These are phyloP conservation scores for Lasioglossum lativentre DNA, from an alignment of 2,888 invertebrate genomes.

Conservation along the genomic window DNA sequence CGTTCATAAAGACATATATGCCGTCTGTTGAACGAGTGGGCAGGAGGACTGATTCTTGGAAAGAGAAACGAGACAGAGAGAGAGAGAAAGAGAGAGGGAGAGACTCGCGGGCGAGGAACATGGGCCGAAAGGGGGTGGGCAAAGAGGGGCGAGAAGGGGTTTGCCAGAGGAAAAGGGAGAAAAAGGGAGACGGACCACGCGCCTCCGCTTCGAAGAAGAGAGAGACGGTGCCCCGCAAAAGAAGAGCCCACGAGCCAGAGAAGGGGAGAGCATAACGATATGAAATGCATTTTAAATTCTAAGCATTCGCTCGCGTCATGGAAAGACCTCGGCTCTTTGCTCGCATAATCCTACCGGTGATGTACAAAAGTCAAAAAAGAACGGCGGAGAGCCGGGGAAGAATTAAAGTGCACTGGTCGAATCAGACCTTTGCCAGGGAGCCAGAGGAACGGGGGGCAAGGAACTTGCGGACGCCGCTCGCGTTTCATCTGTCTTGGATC, in stretches of 20 bases:
- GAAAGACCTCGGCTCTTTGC: constrained; percentile 72
- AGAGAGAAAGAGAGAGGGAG: constrained; percentile 34
- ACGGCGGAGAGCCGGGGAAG: constrained; percentile 52
- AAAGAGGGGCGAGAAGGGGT: constrained; percentile 11
- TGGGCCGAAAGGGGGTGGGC: constrained; percentile 37
- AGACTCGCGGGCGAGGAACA: background rate
- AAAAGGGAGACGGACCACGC: constrained; percentile 50
- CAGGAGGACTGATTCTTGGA: constrained; percentile 74
- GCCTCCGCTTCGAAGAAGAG: constrained; percentile 43
- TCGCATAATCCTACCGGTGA: constrained; percentile 67
- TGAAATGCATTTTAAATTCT: constrained; percentile 79
- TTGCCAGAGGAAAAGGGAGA: constrained; percentile 36
- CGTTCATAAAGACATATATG: constrained; percentile 83
- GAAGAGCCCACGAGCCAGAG: constrained; percentile 59
- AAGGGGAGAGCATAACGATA: constrained; percentile 70
- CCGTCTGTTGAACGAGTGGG: constrained; percentile 78
- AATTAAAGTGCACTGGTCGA: constrained; percentile 62
- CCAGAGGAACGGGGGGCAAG: constrained; percentile 18
- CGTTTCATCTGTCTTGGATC: constrained; percentile 6
- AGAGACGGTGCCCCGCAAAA: constrained; percentile 60
- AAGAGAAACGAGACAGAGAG: constrained; percentile 62
- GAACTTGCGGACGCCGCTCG: constrained; percentile 20
- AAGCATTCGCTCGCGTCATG: constrained; percentile 72
- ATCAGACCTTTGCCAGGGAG: constrained; percentile 55
- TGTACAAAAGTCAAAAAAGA: constrained; percentile 64